Conservation (phyloP, 2,113 vertebrate species). For the Orcinus orca region DNA sequence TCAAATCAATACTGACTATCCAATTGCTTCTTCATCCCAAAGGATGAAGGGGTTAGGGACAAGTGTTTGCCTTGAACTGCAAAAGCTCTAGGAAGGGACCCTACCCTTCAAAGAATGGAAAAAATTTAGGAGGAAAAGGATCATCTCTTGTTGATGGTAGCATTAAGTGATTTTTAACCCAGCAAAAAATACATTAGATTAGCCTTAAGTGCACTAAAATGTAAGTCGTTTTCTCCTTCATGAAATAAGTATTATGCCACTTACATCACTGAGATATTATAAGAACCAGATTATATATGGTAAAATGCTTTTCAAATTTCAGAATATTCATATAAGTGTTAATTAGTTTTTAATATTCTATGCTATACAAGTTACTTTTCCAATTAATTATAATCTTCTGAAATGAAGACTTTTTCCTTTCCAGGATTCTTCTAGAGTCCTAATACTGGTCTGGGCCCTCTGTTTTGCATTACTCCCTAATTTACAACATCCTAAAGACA, state of each 20-base stretch:
- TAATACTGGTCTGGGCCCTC: not conserved
- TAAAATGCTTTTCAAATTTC: not conserved
- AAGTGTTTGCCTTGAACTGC: not conserved
- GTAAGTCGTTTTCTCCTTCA: not conserved
- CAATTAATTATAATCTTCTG: not conserved
- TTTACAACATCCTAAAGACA: not conserved
- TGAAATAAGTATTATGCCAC: not conserved
- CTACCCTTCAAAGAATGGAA: not conserved
- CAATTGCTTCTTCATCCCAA: not conserved
- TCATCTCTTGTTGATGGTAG: not conserved
- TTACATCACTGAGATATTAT: not conserved
- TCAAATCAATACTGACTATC: constrained; percentile 1
- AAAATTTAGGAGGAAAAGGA: not conserved
- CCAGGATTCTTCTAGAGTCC: not conserved
- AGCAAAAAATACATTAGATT: not conserved
- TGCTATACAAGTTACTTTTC: not conserved
- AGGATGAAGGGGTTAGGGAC: not conserved
- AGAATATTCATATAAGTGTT: not conserved
- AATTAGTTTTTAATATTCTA: not conserved
- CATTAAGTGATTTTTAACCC: not conserved
- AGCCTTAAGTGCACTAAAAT: not conserved
- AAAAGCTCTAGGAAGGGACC: not conserved
- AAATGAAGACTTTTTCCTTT: constrained; percentile 15
- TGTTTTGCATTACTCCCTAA: constrained; percentile 13
- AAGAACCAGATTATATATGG: not conserved